A percentile compares a stretch with the other conserved stretches of the same genome.
Evolutionary conservation across 2,888 invertebrate genomes (phyloP).

Genomic region (Machimus atricapillus): DNA sequence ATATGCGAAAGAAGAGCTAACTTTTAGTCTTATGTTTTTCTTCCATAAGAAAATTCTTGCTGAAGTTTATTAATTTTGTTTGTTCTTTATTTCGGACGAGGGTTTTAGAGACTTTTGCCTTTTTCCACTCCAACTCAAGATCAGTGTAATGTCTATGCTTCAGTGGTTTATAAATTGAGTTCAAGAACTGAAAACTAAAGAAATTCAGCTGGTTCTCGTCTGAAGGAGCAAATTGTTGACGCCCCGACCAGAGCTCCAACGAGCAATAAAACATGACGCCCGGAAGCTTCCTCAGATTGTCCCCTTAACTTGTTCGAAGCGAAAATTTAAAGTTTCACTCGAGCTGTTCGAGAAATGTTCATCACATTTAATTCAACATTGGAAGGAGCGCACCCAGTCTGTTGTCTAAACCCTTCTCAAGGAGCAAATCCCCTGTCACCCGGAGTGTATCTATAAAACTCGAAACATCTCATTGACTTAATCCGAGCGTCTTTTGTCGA

Average conservation of each 20-base stretch:
- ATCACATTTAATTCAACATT: neutral
- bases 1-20: too few species aligned
- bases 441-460: conserved; percentile 15
- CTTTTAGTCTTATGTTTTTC: too few species aligned
- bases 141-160: neutral
- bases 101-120: too few species aligned
- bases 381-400: neutral
- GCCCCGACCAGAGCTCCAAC: neutral
- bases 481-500: conserved; percentile 11
- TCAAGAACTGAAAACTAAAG: neutral
- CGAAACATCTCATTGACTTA: conserved; percentile 18
- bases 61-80: too few species aligned
- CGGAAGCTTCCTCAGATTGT: neutral
- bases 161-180: neutral
- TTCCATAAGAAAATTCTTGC: too few species aligned
- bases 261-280: neutral
- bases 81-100: too few species aligned
- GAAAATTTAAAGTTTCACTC: neutral
- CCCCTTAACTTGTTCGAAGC: neutral
- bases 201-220: neutral
- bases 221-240: neutral
- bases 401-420: conserved; percentile 15
- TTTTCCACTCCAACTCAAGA: too few species aligned
- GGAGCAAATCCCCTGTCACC: neutral
- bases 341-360: neutral